Evolutionary conservation across 1,140 invertebrate genomes (phyloP).

Genomic region (Macrosteles quadrilineatus): DNA sequence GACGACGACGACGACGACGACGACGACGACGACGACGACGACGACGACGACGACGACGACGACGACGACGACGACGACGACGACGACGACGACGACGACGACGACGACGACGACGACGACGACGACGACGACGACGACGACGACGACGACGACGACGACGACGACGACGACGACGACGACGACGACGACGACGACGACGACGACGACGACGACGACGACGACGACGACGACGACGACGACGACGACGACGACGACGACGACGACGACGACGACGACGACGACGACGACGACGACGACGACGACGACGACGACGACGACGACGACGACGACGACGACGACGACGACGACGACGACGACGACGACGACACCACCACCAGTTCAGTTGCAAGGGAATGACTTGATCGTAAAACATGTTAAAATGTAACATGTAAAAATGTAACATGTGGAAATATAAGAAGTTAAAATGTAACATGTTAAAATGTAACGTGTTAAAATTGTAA

Average conservation of each 20-base stretch:
- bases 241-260: conserved; percentile 10
- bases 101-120: conserved; percentile 5
- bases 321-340: conserved; percentile 13
- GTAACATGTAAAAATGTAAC: too few species aligned
- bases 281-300: background rate
- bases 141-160: conserved; percentile 8
- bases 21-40: conserved; percentile 7
- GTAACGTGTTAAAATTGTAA: too few species aligned
- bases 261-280: background rate
- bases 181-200: conserved; percentile 18
- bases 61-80: conserved; percentile 6
- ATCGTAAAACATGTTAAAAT: too few species aligned
- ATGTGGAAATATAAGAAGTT: too few species aligned
- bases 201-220: conserved; percentile 2
- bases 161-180: conserved; percentile 10
- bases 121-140: conserved; percentile 14
- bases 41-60: conserved; percentile 7
- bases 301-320: background rate
- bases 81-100: conserved; percentile 9
- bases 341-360: background rate
- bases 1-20: conserved; percentile 18
- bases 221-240: conserved; percentile 15
- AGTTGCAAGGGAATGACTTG: too few species aligned
- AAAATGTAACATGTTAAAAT: too few species aligned
- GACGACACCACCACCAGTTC: too few species aligned